Percentiles rank a stretch among this genome's conserved stretches.
Evolutionary conservation across 2,888 invertebrate species (phyloP).

Genomic region (Machimus rusticus): DNA sequence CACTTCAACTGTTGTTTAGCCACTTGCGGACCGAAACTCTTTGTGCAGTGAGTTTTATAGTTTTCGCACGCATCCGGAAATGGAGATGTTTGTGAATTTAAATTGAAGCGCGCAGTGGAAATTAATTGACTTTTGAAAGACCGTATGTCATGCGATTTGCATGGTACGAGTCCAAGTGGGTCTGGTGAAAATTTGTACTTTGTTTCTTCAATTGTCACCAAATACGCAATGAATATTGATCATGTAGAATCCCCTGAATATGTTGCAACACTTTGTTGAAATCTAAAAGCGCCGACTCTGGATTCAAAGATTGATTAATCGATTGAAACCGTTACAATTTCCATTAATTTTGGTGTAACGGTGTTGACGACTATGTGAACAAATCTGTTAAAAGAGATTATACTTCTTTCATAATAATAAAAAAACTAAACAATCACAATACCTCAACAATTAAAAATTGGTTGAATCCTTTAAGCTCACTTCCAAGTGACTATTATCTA

Average conservation of each 20-base stretch:
- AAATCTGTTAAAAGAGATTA: too few species aligned
- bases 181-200: neutral
- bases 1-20: neutral
- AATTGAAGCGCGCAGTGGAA: neutral
- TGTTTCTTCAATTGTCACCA: neutral
- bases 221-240: neutral
- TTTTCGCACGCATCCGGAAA: neutral
- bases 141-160: neutral
- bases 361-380: too few species aligned
- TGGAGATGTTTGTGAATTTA: neutral
- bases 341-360: too few species aligned
- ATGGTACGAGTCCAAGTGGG: neutral
- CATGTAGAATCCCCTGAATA: neutral
- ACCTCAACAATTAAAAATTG: neutral
- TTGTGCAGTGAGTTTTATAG: neutral
- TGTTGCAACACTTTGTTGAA: neutral
- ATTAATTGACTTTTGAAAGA: neutral
- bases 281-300: neutral
- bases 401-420: too few species aligned
- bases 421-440: too few species aligned
- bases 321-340: too few species aligned
- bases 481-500: neutral
- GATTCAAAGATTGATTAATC: neutral
- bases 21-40: neutral
- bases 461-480: neutral